A percentile compares a stretch with the other conserved stretches of the same genome.
Conservation (phyloP, 2,888 invertebrate genomes). For the Acronicta aceris region DNA sequence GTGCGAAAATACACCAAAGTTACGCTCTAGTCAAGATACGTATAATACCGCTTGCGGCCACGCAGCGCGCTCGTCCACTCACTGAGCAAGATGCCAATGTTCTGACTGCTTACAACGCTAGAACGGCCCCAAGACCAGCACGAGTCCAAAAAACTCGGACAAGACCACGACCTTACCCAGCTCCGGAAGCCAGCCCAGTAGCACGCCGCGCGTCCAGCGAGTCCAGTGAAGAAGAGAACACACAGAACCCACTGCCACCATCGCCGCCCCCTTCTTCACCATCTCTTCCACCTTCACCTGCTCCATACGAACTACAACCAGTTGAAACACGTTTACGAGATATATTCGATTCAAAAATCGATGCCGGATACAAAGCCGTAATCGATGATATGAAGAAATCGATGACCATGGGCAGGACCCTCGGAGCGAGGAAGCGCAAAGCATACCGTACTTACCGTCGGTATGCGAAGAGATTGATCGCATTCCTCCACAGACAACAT, state of each 20-base stretch:
- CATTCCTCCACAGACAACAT: constrained; percentile 84
- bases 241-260: constrained; percentile 78
- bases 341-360: constrained; percentile 86
- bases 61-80: constrained; percentile 82
- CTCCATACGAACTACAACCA: constrained; percentile 83
- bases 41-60: constrained; percentile 85
- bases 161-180: constrained; percentile 79
- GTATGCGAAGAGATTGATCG: constrained; percentile 85
- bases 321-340: constrained; percentile 83
- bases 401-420: constrained; percentile 85
- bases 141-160: constrained; percentile 78
- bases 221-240: constrained; percentile 86
- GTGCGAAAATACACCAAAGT: constrained; percentile 86
- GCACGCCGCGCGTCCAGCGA: constrained; percentile 82
- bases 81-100: constrained; percentile 88
- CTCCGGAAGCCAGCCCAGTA: constrained; percentile 72
- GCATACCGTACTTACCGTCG: constrained; percentile 85
- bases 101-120: constrained; percentile 85
- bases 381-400: constrained; percentile 89
- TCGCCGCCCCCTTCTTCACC: constrained; percentile 85
- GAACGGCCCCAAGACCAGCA: constrained; percentile 83
- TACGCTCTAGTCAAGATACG: constrained; percentile 85
- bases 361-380: constrained; percentile 88
- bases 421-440: constrained; percentile 84
- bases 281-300: constrained; percentile 82